Conservation (phyloP, 2,113 vertebrate genomes). For the Panthera leo region DNA sequence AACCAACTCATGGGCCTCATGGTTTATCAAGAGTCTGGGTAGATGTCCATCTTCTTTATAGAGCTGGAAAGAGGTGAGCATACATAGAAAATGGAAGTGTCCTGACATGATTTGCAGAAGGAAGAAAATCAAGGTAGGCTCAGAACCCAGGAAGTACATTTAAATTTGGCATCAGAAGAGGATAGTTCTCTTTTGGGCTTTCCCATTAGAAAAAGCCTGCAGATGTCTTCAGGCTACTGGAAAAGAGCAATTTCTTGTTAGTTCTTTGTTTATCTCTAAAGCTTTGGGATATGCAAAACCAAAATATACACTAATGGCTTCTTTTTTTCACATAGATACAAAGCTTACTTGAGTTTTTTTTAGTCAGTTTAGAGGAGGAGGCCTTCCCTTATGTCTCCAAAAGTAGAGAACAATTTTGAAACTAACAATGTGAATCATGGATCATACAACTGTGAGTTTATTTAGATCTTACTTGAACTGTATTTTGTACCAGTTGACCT, state of each 20-base stretch:
- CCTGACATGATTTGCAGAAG: not conserved
- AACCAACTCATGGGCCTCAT: not conserved
- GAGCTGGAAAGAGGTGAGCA: not conserved
- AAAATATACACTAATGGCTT: not conserved
- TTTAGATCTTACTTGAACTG: not conserved
- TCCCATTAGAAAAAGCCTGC: not conserved
- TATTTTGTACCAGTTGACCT: not conserved
- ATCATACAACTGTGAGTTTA: not conserved
- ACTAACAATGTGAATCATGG: not conserved
- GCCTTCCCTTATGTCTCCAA: not conserved
- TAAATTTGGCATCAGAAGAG: not conserved
- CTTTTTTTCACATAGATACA: not conserved
- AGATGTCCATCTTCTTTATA: not conserved
- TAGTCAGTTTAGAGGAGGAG: not conserved
- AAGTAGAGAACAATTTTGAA: not conserved
- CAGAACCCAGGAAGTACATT: not conserved
- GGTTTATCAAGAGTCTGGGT: not conserved
- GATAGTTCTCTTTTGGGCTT: not conserved
- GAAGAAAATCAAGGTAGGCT: not conserved
- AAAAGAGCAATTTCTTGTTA: not conserved
- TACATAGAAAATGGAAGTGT: not conserved
- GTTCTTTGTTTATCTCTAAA: not conserved
- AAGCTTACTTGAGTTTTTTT: slow-evolving; percentile 38
- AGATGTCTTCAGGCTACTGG: not conserved
- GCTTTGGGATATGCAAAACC: not conserved